Evolutionary conservation across 92 coral and sea anemone genomes (phyloP), one percentile per base, ranked within the genome.

Genomic region (Actinostola sp.): DNA sequence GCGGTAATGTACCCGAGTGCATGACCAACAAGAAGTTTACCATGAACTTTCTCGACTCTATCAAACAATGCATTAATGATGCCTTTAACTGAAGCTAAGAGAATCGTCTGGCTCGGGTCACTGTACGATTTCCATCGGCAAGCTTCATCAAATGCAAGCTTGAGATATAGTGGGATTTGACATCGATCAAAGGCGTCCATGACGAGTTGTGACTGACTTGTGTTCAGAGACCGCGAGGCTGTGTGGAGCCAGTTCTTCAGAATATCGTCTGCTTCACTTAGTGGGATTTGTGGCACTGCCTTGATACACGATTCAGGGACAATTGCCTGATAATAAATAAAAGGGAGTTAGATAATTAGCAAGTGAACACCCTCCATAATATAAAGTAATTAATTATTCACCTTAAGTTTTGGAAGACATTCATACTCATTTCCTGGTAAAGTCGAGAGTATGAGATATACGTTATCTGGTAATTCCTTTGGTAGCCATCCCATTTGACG

Each of bases 41-140:
- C 99, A 50, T 95, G 99, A 24, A 88, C 61, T 48, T 86, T 70
- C 65, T 95, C 99, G 19, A 91, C 76, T 44, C 96, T 86, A 50
- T 89, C 96, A 48, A 95, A 86, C 73, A 95, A 79, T 20, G 87
- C 89, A 60, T 80, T 76, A 42, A 95, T 88, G 49, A 92, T 82
- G 45, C 89, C 91, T 70, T 75, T 86, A 9, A 95, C 92, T 30
- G 86, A 71, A 17, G 84, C 65, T 0, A 96, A 81, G 6, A 95
- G 73, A 0, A 26, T 60, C 11, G 85, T 73, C 29, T 91, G 86
- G 43, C 58, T 63, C 25, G 72, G 38, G 5, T 86, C 83, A n/a
- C 92, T 82, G 82, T 88, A 95, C 0, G 99, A 95, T 52, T 91
- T 95, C 99, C 99, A 95, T 56, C 99, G 84, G 79, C 78, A 68